Base-by-base conservation (phyloP, 1,140 invertebrate genomes). In the Pectinophora gossypiella region DNA sequence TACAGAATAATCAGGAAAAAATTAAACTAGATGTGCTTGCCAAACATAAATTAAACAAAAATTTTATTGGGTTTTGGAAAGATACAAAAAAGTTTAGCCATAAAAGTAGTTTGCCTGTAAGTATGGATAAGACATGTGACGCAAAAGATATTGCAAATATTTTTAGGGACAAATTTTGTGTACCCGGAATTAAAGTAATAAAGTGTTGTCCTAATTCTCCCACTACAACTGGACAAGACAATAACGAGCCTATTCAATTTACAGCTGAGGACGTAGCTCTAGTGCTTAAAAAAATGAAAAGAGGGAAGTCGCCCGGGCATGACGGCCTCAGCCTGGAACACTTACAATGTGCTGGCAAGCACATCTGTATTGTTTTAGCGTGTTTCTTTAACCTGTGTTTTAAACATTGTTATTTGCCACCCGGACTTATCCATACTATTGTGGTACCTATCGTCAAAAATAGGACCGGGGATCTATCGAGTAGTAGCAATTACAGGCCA, bases 251-350 rank as follows among this genome's bases (percentile, higher is more conserved):
- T 48, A 4, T 48, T n/a, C 2, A 18, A 6, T 16, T 40, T 18
- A 13, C 36, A 16, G 46, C 23, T 6, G 19, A 48, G 18, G 23
- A 32, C 3, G 27, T 48, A 6, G 5, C 0, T 19, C 21, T 15
- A 16, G 20, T 16, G 5, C 16, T 49, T 3, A 49, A 15, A 6
- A 21, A 21, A 18, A 49, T 49, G 32, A 40, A 19, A n/a, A 6
- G 42, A 6, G 42, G 42, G 10, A 44, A 44, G 19, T 44, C 42
- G 1, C 42, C 42, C 2, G 19, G 19, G 5, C 48, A 40, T 19
- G 48, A 49, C 13, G 48, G 48, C 15, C 35, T 49, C 3, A 40
- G 48, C 15, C 13, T 49, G 3, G 48, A 49, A 23, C 48, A 49
- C 20, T 35, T 49, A 6, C 16, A 20, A 6, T 21, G 40, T n/a